Evolutionary conservation across 2,797 vertebrate species (phyloP), one percentile per base, ranked within the genome.

Genomic region (Helostoma temminkii): DNA sequence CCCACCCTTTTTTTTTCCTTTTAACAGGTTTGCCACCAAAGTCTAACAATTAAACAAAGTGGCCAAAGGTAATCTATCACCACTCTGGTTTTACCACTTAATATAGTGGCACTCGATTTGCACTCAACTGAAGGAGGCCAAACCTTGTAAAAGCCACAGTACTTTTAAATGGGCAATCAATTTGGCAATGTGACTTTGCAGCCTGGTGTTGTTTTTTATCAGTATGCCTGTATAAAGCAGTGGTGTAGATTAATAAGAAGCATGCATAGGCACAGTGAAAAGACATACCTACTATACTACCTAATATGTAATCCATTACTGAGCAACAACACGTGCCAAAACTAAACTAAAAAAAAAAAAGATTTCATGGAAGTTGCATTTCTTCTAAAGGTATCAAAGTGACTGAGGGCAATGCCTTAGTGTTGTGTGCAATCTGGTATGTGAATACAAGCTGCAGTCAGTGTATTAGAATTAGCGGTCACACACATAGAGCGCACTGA

Each of bases 151-250:
- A 89, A 83, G 76, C 83, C 78, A 76, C 84, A 88, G 75, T 87
- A 78, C 88, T 89, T 90, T 90, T 88, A 89, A 91, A 92, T 80
- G 83, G 83, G 65, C 87, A 78, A 92, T 90, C 87, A 91, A 90
- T 90, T 90, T 81, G 80, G 76, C 89, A 90, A 91, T 90, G 88
- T 91, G 85, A 90, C 89, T 92, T 90, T 90, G 87, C 62, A 61
- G 77, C 74, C 64, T 48, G 68, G 70, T 78, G 65, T 64, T 71
- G 62, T 67, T 76, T 57, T 47, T 64, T 41, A 39, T 37, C 36
- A 37, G 36, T 16, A 36, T 60, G 72, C 74, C 61, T 81, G 68
- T 55, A 68, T 59, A 65, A 82, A 84, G 71, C 77, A 57, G 60
- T 36, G 42, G 54, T 56, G 46, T 53, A 47, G 60, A 62, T 63